These are phyloP conservation scores for Pagrus major DNA, from an alignment of 2,113 vertebrate genomes.

Conservation along the genomic window DNA sequence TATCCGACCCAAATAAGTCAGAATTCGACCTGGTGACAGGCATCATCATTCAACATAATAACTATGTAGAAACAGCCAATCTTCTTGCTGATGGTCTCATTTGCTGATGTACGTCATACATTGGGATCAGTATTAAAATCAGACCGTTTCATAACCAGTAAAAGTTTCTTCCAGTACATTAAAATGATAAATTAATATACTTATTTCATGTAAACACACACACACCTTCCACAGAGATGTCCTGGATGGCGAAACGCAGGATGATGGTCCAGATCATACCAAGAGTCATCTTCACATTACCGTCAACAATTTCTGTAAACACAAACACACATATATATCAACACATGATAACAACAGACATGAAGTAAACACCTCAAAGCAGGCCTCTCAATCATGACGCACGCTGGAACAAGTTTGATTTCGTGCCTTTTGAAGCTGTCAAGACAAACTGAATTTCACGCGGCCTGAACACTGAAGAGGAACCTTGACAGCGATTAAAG, in stretches of 20 bases:
- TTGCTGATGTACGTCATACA: no score
- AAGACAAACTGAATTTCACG: conserved; percentile 28
- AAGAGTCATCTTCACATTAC: conserved; percentile 94
- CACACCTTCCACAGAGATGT: conserved; percentile 92
- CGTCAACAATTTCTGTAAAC: conserved; percentile 90
- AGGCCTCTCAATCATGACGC: background rate
- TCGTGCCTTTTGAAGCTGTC: background rate
- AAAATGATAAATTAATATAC: background rate
- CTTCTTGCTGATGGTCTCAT: no score
- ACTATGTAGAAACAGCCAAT: no score
- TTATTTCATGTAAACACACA: background rate
- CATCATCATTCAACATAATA: no score
- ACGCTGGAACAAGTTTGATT: background rate
- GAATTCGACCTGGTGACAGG: no score
- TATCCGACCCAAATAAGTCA: no score
- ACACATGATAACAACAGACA: background rate
- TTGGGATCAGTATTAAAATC: no score
- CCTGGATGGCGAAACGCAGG: conserved; percentile 93
- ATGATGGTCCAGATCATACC: conserved; percentile 98
- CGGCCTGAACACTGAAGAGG: background rate
- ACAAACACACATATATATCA: conserved; percentile 10
- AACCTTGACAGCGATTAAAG: conserved; percentile 2
- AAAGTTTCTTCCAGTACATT: no score
- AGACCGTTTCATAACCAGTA: no score
- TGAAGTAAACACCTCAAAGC: background rate